These are phyloP conservation scores for Limnephilus lunatus DNA, from an alignment of 2,888 invertebrate species.

Conservation along the genomic window DNA sequence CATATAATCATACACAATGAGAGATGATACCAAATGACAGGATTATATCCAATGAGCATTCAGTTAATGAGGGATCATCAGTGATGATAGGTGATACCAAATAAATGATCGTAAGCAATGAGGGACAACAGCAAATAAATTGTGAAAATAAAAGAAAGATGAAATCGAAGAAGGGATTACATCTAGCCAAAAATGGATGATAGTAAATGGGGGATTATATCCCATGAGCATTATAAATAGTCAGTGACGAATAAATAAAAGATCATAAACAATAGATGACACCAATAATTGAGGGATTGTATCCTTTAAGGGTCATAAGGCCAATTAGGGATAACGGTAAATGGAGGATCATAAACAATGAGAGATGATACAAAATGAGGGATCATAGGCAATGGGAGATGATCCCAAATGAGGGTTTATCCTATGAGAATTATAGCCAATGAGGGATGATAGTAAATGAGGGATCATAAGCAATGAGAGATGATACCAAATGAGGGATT, in stretches of 20 bases:
- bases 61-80: too few relatives aligned
- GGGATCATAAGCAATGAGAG: not conserved
- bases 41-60: too few relatives aligned
- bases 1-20: not conserved
- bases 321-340: too few relatives aligned
- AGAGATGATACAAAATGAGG: not conserved
- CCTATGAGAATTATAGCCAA: too few relatives aligned
- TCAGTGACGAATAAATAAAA: not conserved
- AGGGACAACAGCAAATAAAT: not conserved
- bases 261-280: not conserved
- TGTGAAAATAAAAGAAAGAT: not conserved
- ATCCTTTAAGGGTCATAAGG: too few relatives aligned
- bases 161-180: not conserved
- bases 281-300: too few relatives aligned
- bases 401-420: too few relatives aligned
- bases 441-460: too few relatives aligned
- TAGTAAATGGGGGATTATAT: not conserved
- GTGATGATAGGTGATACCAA: too few relatives aligned
- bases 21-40: too few relatives aligned
- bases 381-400: not conserved
- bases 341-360: not conserved
- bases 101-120: not conserved
- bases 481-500: not conserved
- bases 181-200: too few relatives aligned
- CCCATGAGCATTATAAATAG: not conserved